phyloP scores from a whole-genome alignment of 2,888 invertebrate species.

The Gari tellinella region DNA sequence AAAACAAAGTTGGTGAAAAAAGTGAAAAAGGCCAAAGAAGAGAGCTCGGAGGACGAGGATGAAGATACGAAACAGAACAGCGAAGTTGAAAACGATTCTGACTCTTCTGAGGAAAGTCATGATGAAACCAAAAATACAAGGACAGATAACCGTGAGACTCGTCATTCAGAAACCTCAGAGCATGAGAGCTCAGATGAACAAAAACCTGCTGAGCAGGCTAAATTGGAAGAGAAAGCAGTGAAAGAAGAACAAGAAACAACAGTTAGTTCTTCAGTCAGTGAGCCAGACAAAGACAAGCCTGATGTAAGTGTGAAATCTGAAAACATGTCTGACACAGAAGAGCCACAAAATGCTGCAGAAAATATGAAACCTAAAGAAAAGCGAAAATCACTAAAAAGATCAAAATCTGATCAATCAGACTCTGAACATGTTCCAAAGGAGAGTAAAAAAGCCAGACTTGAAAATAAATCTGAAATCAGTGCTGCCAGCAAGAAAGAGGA shows the following conservation, averaged over 20 bases:
- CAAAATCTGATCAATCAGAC: slow-evolving; percentile 34
- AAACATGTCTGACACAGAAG: slow-evolving; percentile 59
- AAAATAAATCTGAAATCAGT: slow-evolving; percentile 49
- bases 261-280: slow-evolving; percentile 21
- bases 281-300: slow-evolving; percentile 6
- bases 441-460: slow-evolving; percentile 6
- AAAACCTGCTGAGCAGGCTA: slow-evolving; percentile 37
- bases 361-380: slow-evolving; percentile 28
- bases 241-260: slow-evolving; percentile 54
- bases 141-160: slow-evolving; percentile 9
- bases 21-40: slow-evolving; percentile 73
- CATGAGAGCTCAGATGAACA: slow-evolving; percentile 76
- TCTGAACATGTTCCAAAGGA: slow-evolving; percentile 18
- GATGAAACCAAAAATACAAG: slow-evolving; percentile 6
- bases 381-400: slow-evolving; percentile 47
- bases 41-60: slow-evolving; percentile 84
- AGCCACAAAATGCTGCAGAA: slow-evolving; percentile 28
- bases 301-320: slow-evolving; percentile 20
- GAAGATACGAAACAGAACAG: slow-evolving; percentile 82
- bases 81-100: slow-evolving; percentile 42
- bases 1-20: slow-evolving; percentile 56
- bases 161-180: slow-evolving; percentile 85
- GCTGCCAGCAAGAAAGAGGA: slow-evolving; percentile 6
- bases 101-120: slow-evolving; percentile 14
- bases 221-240: slow-evolving; percentile 26